Percentiles rank a stretch among this genome's conserved stretches.
Conservation (phyloP, 2,113 vertebrate species). For the Climacteris rufus region DNA sequence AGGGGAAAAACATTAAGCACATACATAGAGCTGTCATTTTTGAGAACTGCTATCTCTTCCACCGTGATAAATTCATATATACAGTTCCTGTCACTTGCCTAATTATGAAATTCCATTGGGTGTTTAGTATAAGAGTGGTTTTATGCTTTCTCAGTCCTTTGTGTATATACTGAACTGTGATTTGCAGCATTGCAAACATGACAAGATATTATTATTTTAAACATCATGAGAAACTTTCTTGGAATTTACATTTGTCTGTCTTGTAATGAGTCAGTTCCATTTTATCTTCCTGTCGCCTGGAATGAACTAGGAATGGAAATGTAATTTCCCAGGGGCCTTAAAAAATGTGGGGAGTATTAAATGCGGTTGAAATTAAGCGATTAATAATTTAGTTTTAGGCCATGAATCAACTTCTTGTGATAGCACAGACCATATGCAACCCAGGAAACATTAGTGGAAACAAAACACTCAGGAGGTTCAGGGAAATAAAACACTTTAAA, state of each 20-base stretch:
- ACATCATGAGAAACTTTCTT: slow-evolving; percentile 58
- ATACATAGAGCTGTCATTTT: background rate
- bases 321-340: slow-evolving; percentile 82
- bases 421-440: slow-evolving; percentile 68
- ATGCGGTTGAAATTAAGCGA: slow-evolving; percentile 86
- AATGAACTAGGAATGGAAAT: slow-evolving; percentile 74
- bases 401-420: slow-evolving; percentile 83
- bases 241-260: slow-evolving; percentile 72
- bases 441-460: slow-evolving; percentile 53
- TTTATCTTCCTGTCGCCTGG: slow-evolving; percentile 72
- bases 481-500: slow-evolving; percentile 46
- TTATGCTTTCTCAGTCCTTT: slow-evolving; percentile 10
- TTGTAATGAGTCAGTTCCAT: slow-evolving; percentile 73
- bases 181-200: slow-evolving; percentile 42
- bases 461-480: slow-evolving; percentile 54
- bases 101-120: background rate
- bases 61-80: background rate
- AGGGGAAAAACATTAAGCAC: background rate
- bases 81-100: background rate
- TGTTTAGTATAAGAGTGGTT: background rate
- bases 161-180: slow-evolving; percentile 28
- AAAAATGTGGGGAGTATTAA: slow-evolving; percentile 82
- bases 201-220: slow-evolving; percentile 68
- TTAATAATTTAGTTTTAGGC: slow-evolving; percentile 94
- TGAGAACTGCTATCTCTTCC: background rate